These are phyloP conservation scores for Protonemura montana DNA, from an alignment of 2,888 invertebrate genomes.

Conservation along the genomic window DNA sequence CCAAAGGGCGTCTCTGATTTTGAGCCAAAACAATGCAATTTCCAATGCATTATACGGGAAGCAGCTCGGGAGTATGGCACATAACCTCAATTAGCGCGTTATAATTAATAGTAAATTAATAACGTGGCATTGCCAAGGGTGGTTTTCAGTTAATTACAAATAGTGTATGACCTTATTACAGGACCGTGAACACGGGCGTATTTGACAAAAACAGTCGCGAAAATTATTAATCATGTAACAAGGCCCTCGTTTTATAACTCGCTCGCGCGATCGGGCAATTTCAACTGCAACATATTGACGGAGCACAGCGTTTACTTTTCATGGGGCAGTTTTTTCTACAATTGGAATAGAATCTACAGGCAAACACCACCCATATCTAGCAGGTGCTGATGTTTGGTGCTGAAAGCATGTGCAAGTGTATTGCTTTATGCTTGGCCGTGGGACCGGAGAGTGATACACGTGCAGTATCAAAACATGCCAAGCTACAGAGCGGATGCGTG, in stretches of 20 bases:
- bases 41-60: not conserved
- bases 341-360: not conserved
- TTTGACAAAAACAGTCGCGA: not conserved
- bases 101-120: slow-evolving; percentile 7
- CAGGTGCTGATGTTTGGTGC: not conserved
- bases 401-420: not conserved
- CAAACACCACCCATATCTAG: not conserved
- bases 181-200: not conserved
- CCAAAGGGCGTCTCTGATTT: no score
- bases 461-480: no score
- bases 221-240: not conserved
- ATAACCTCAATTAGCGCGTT: not conserved
- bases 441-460: no score
- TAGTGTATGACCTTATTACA: not conserved
- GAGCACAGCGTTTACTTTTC: not conserved
- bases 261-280: not conserved
- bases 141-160: not conserved
- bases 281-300: not conserved
- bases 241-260: not conserved
- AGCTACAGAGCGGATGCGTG: no score
- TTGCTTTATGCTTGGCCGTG: no score
- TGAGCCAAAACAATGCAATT: not conserved
- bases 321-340: not conserved
- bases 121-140: slow-evolving; percentile 7
- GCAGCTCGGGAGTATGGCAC: not conserved